Percentiles rank a stretch among this genome's conserved stretches.
Conservation (phyloP, 2,797 vertebrate genomes). For the Heterohyrax brucei region DNA sequence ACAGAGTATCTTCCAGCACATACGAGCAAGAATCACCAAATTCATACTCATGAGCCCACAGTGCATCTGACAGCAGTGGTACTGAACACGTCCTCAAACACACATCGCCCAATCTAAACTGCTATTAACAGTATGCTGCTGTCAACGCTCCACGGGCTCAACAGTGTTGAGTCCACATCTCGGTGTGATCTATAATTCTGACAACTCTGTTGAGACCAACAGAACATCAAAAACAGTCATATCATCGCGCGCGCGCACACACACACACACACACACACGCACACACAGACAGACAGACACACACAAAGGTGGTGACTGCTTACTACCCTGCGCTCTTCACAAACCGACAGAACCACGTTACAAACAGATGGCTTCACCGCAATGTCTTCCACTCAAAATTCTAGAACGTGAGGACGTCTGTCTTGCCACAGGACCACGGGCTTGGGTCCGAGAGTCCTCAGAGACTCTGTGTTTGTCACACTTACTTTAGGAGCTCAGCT, state of each 20-base stretch:
- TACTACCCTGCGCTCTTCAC: neutral
- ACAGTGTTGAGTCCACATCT: slow-evolving; percentile 54
- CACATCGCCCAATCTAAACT: slow-evolving; percentile 43
- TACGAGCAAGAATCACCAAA: slow-evolving; percentile 34
- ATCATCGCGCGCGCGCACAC: neutral
- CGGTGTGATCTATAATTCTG: slow-evolving; percentile 18
- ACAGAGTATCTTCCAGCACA: neutral
- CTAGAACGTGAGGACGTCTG: neutral
- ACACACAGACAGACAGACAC: neutral
- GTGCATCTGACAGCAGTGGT: slow-evolving; percentile 6
- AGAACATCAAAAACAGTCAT: slow-evolving; percentile 16
- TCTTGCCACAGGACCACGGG: neutral
- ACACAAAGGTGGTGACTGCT: neutral
- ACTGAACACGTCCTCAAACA: slow-evolving; percentile 34
- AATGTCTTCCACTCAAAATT: neutral
- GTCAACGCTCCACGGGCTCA: neutral
- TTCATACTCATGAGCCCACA: slow-evolving; percentile 29
- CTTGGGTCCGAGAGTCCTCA: neutral
- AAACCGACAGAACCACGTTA: slow-evolving; percentile 13
- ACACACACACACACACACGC: neutral
- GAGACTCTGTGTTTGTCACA: neutral
- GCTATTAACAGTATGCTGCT: slow-evolving; percentile 42
- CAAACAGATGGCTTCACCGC: neutral
- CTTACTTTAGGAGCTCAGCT: neutral
- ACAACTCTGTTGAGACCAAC: slow-evolving; percentile 18